phyloP scores from a whole-genome alignment of 2,888 invertebrate genomes.

The Eupithecia centaureata region DNA sequence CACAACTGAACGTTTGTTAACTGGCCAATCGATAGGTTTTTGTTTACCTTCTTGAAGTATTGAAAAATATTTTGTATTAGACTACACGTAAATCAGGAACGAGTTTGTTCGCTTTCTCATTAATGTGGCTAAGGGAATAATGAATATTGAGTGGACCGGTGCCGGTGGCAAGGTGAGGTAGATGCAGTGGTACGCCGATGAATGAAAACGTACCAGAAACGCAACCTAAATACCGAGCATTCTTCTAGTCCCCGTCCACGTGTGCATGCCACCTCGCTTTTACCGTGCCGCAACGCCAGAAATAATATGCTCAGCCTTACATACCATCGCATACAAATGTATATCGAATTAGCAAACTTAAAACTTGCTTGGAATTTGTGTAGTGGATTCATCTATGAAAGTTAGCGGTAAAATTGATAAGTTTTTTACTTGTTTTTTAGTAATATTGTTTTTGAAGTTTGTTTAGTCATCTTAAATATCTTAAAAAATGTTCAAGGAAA shows the following conservation, averaged over 20 bases:
- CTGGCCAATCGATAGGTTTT: slow-evolving; percentile 46
- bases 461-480: background rate
- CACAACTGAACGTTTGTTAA: slow-evolving; percentile 46
- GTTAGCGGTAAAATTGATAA: background rate
- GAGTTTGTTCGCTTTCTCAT: slow-evolving; percentile 63
- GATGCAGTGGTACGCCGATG: slow-evolving; percentile 80
- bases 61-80: slow-evolving; percentile 43
- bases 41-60: slow-evolving; percentile 47
- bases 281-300: slow-evolving; percentile 69
- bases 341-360: slow-evolving; percentile 67
- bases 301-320: slow-evolving; percentile 73
- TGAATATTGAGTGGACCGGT: slow-evolving; percentile 58
- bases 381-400: background rate
- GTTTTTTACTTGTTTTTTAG: background rate
- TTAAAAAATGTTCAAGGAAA: background rate
- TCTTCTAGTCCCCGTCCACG: slow-evolving; percentile 76
- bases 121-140: slow-evolving; percentile 62
- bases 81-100: slow-evolving; percentile 53
- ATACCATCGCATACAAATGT: slow-evolving; percentile 67
- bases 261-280: slow-evolving; percentile 73
- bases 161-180: slow-evolving; percentile 50
- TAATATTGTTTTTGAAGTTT: background rate
- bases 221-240: slow-evolving; percentile 83
- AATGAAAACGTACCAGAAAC: slow-evolving; percentile 82
- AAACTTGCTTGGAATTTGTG: slow-evolving; percentile 46